Evolutionary conservation across 2,113 vertebrate genomes (phyloP).

Genomic region (Eubucco bourcierii): DNA sequence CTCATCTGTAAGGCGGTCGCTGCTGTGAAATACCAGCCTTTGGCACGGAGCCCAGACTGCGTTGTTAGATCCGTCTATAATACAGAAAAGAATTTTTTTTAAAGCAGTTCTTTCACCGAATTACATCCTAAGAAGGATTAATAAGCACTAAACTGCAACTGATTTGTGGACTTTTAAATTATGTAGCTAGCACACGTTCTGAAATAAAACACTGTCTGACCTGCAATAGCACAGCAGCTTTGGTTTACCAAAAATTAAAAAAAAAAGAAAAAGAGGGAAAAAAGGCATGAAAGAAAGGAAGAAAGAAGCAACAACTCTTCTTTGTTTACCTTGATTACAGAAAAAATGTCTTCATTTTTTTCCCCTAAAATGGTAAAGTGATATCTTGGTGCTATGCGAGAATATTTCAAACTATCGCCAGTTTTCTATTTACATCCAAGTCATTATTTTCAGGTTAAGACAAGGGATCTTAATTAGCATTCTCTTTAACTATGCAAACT

Average conservation of each 20-base stretch:
- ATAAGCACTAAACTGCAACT: slow-evolving; percentile 79
- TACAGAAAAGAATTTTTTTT: slow-evolving; percentile 81
- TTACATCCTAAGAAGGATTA: slow-evolving; percentile 84
- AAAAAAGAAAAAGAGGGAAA: not conserved
- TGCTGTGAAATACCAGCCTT: slow-evolving; percentile 89
- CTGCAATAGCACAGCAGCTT: slow-evolving; percentile 67
- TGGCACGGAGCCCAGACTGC: slow-evolving; percentile 91
- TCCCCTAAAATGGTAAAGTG: slow-evolving; percentile 64
- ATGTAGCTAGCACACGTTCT: slow-evolving; percentile 67
- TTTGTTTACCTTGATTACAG: slow-evolving; percentile 75
- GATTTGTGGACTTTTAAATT: slow-evolving; percentile 76
- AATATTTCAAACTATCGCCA: slow-evolving; percentile 63
- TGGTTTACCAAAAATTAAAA: slow-evolving; percentile 24
- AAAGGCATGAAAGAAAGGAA: not conserved
- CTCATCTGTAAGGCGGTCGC: slow-evolving; percentile 84
- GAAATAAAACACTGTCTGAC: slow-evolving; percentile 75
- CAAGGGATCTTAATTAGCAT: slow-evolving; percentile 81
- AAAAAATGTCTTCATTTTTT: slow-evolving; percentile 69
- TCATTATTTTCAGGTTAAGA: slow-evolving; percentile 78
- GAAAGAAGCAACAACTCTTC: slow-evolving; percentile 63
- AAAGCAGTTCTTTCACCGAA: slow-evolving; percentile 80
- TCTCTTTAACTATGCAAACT: slow-evolving; percentile 79
- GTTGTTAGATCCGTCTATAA: slow-evolving; percentile 92
- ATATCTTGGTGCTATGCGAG: slow-evolving; percentile 59
- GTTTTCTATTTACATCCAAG: slow-evolving; percentile 74